Evolutionary conservation across 1,140 invertebrate genomes (phyloP).

Genomic region (Drosophila nikananu): DNA sequence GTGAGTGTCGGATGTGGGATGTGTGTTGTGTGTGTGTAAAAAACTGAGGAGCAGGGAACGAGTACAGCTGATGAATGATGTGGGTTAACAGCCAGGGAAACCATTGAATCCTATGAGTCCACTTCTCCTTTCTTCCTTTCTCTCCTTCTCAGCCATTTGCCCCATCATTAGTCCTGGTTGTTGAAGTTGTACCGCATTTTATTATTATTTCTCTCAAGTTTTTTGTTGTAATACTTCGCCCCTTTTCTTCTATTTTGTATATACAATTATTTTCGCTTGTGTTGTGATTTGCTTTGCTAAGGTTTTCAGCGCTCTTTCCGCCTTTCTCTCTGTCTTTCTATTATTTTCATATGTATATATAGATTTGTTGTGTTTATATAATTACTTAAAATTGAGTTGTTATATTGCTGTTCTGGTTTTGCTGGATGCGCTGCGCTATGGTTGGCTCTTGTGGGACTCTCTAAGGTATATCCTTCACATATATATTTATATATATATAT

Average conservation of each 20-base stretch:
- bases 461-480: constrained; percentile 16
- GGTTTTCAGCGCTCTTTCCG: constrained; percentile 19
- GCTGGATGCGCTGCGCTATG: constrained; percentile 27
- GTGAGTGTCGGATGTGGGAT: background rate
- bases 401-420: constrained; percentile 40
- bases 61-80: background rate
- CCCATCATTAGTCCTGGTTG: background rate
- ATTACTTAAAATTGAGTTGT: constrained; percentile 56
- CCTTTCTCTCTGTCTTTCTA: background rate
- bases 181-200: constrained; percentile 7
- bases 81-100: background rate
- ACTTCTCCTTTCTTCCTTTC: background rate
- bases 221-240: background rate
- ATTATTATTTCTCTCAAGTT: constrained; percentile 12
- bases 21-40: background rate
- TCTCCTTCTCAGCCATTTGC: background rate
- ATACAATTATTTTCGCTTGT: background rate
- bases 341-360: constrained; percentile 42
- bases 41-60: background rate
- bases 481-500: constrained; percentile 12
- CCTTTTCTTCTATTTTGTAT: background rate
- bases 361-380: constrained; percentile 46
- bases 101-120: background rate
- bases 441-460: constrained; percentile 44
- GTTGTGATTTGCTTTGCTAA: constrained; percentile 17